Evolutionary conservation across 2,797 vertebrate genomes (phyloP).

Genomic region (Cyclura pinguis): DNA sequence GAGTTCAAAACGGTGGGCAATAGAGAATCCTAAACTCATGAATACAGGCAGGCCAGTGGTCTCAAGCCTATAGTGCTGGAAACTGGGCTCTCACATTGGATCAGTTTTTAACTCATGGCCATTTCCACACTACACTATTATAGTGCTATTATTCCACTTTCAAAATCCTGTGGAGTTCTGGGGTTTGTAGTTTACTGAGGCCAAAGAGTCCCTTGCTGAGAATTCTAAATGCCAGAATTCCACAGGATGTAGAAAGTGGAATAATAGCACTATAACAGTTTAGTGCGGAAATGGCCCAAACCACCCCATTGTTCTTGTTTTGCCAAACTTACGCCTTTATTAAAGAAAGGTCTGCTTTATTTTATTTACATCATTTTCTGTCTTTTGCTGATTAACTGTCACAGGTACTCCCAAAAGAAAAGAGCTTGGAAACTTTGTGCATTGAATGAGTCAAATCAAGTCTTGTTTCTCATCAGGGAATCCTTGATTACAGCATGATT

Average conservation of each 20-base stretch:
- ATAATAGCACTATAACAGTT: too few species aligned
- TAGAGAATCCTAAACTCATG: not conserved
- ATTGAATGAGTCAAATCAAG: constrained; percentile 33
- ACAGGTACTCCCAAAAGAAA: constrained; percentile 58
- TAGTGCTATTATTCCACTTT: too few species aligned
- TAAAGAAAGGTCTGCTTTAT: not conserved
- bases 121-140: too few species aligned
- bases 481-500: constrained; percentile 34
- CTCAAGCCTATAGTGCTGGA: too few species aligned
- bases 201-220: too few species aligned
- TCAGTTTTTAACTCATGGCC: not conserved
- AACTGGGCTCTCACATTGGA: not conserved
- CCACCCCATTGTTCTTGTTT: not conserved
- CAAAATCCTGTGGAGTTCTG: too few species aligned
- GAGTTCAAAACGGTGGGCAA: not conserved
- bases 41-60: not conserved
- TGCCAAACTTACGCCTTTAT: not conserved
- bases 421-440: constrained; percentile 52
- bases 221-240: too few species aligned
- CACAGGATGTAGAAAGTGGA: too few species aligned
- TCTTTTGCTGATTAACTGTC: constrained; percentile 45
- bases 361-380: constrained; percentile 28
- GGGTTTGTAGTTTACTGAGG: too few species aligned
- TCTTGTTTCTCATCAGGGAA: constrained; percentile 53
- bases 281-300: not conserved